Percentiles rank a stretch among this genome's conserved stretches.
Evolutionary conservation across 1,140 invertebrate genomes (phyloP).

Genomic region (Macrocentrus cingulum): DNA sequence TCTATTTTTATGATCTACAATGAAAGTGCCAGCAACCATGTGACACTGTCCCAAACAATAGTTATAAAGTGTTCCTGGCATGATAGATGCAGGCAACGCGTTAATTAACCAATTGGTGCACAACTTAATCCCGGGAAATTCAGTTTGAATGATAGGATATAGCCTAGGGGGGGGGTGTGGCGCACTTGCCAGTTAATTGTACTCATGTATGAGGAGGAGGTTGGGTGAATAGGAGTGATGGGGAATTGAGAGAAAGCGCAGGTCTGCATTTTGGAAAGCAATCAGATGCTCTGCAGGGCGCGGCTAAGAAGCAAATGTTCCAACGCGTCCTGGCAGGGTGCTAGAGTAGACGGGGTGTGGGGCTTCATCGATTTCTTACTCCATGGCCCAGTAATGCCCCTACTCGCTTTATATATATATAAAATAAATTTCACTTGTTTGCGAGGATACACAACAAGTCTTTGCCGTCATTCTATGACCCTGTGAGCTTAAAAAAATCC

Average conservation of each 20-base stretch:
- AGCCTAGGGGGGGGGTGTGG: not conserved
- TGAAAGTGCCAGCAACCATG: no score
- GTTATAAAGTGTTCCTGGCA: not conserved
- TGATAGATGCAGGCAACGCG: not conserved
- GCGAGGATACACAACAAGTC: conserved; percentile 22
- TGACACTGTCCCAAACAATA: no score
- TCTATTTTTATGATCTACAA: no score
- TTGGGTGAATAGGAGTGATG: not conserved
- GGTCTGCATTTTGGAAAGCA: conserved; percentile 19
- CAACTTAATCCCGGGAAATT: conserved; percentile 8
- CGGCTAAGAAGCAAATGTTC: conserved; percentile 45
- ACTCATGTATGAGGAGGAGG: not conserved
- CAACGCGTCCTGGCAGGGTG: conserved; percentile 22
- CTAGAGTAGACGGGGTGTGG: conserved; percentile 26
- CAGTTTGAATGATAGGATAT: conserved; percentile 11
- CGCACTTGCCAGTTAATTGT: conserved; percentile 18
- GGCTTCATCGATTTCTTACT: conserved; percentile 58
- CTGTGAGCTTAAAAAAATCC: not conserved
- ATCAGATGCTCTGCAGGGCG: conserved; percentile 36
- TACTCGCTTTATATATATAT: conserved; percentile 24
- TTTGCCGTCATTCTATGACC: not conserved
- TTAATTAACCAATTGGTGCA: conserved; percentile 22
- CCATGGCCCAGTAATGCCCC: conserved; percentile 51
- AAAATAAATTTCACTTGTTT: conserved; percentile 33
- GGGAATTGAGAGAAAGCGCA: conserved; percentile 18